phyloP scores from a whole-genome alignment of 2,797 vertebrate species.

The Nyctibius grandis region DNA sequence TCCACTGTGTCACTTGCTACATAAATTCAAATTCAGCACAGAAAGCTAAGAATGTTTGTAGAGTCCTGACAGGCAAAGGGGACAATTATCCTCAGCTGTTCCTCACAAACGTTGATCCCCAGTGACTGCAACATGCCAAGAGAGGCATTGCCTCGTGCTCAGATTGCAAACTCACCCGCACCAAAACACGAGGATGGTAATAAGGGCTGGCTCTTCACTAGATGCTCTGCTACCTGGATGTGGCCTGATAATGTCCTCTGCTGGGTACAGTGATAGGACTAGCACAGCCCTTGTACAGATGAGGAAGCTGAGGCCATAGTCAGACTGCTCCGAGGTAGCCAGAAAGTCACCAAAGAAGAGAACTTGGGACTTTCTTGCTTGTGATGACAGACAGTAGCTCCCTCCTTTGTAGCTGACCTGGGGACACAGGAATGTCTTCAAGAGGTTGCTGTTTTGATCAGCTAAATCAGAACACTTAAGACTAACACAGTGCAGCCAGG shows the following conservation, averaged over 20 bases:
- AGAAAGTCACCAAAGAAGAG: neutral
- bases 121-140: neutral
- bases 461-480: neutral
- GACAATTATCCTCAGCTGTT: constrained; percentile 51
- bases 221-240: neutral
- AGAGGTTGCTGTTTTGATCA: neutral
- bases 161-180: constrained; percentile 4
- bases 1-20: constrained; percentile 44
- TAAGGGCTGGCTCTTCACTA: neutral
- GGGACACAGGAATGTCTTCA: neutral
- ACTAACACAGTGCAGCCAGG: neutral
- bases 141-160: neutral
- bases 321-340: neutral
- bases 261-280: neutral
- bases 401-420: neutral
- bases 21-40: constrained; percentile 41
- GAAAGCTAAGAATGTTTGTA: constrained; percentile 50
- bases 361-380: neutral
- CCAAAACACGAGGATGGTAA: neutral
- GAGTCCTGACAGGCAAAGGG: constrained; percentile 45
- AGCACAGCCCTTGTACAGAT: neutral
- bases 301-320: neutral
- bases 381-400: neutral
- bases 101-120: neutral
- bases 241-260: neutral